These are phyloP conservation scores for Chymomyza caudatula DNA, from an alignment of 2,888 invertebrate genomes.

Conservation along the genomic window DNA sequence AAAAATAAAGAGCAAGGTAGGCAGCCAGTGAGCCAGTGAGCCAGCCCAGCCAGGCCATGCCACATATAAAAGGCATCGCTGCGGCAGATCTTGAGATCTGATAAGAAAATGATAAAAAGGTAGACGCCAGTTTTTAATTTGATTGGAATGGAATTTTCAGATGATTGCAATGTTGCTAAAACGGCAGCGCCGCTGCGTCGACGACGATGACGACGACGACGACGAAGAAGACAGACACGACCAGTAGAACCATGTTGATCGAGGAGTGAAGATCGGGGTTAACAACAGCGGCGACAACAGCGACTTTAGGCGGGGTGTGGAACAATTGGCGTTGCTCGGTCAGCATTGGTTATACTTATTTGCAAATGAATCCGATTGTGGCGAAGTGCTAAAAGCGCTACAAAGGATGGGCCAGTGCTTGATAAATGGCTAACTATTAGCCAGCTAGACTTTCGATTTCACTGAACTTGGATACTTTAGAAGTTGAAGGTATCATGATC, in stretches of 20 bases:
- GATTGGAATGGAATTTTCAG: slow-evolving; percentile 77
- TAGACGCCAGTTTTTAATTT: slow-evolving; percentile 78
- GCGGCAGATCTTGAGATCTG: slow-evolving; percentile 77
- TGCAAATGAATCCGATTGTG: background rate
- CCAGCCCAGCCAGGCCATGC: slow-evolving; percentile 2
- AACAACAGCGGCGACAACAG: background rate
- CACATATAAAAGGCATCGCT: slow-evolving; percentile 58
- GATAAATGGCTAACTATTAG: background rate
- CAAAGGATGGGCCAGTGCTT: background rate
- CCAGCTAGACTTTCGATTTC: background rate
- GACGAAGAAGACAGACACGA: too few species aligned
- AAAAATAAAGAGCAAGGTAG: slow-evolving; percentile 25
- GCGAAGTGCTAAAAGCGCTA: background rate
- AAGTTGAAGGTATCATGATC: background rate
- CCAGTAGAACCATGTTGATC: background rate
- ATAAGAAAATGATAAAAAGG: slow-evolving; percentile 78
- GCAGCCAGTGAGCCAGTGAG: background rate
- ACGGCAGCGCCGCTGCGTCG: slow-evolving; percentile 62
- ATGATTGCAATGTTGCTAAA: slow-evolving; percentile 72
- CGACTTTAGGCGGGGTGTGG: background rate
- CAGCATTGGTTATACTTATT: background rate
- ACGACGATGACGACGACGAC: too few species aligned
- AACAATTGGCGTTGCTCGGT: background rate
- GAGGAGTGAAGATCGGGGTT: background rate
- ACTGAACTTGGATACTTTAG: background rate